A percentile compares a stretch with the other conserved stretches of the same genome.
Conservation (phyloP, 37 sponge, comb jelly and placozoan species). For the Beroe forskalii region DNA sequence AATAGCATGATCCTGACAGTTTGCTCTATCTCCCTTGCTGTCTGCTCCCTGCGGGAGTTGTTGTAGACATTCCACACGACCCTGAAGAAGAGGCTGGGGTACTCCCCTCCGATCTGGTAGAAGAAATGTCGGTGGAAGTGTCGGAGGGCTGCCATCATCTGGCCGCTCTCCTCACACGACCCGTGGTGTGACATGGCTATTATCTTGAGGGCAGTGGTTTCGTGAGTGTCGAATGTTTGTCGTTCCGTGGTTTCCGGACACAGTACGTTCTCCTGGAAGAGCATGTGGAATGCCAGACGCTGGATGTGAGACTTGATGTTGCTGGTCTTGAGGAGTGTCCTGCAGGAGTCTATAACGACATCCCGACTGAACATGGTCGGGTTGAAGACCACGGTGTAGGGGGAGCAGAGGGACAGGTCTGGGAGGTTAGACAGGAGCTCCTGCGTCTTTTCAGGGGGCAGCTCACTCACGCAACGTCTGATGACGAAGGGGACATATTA, state of each 20-base stretch:
- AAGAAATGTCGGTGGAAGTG: conserved; percentile 35
- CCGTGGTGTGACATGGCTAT: conserved; percentile 21
- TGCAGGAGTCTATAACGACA: not conserved
- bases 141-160: conserved; percentile 5
- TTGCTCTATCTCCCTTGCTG: not conserved
- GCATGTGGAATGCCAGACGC: conserved; percentile 1
- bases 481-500: not conserved
- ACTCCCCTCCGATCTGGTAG: not conserved
- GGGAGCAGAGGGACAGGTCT: conserved; percentile 13
- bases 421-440: not conserved
- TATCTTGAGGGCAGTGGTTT: conserved; percentile 16
- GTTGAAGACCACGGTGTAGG: not conserved
- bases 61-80: conserved; percentile 30
- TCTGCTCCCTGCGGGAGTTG: conserved; percentile 27
- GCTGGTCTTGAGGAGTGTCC: conserved; percentile 8
- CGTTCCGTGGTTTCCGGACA: not conserved
- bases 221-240: not conserved
- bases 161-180: conserved; percentile 14
- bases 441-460: conserved; percentile 6
- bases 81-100: conserved; percentile 33
- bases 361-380: not conserved
- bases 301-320: not conserved
- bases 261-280: not conserved
- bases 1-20: conserved; percentile 30
- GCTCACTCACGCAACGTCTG: conserved; percentile 13